Evolutionary conservation across 1,140 invertebrate genomes (phyloP).

Genomic region (Drosophila tristis): DNA sequence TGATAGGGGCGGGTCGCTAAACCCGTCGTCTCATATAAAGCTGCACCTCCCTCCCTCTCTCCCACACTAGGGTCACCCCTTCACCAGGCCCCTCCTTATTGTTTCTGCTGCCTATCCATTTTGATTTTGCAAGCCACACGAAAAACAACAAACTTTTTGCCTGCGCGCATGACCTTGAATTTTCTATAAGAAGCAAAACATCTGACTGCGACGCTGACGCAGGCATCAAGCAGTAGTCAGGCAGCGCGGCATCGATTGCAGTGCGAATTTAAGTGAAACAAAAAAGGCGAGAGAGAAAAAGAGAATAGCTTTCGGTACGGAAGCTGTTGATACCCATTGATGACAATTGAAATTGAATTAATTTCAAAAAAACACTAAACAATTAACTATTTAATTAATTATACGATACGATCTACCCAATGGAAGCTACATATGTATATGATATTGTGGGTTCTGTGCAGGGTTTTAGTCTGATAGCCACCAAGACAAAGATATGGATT

Average conservation of each 20-base stretch:
- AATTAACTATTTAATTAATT: conserved; percentile 15
- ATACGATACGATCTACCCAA: too few relatives aligned
- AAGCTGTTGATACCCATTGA: too few relatives aligned
- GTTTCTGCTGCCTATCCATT: too few relatives aligned
- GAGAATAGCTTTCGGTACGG: background rate
- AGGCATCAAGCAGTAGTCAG: background rate
- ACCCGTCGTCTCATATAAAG: background rate
- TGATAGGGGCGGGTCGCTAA: conserved; percentile 49
- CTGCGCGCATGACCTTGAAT: conserved; percentile 45
- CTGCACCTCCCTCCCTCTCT: background rate
- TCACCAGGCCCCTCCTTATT: conserved; percentile 10
- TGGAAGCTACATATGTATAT: too few relatives aligned
- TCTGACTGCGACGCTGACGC: conserved; percentile 28
- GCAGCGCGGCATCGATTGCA: conserved; percentile 17
- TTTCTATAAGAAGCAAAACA: conserved; percentile 39
- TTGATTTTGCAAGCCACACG: conserved; percentile 1
- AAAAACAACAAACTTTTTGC: conserved; percentile 24
- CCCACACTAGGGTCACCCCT: conserved; percentile 2
- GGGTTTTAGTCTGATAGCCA: too few relatives aligned
- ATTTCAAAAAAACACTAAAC: conserved; percentile 9
- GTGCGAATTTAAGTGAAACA: conserved; percentile 32
- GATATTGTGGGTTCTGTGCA: too few relatives aligned
- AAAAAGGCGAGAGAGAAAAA: conserved; percentile 2
- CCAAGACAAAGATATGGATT: too few relatives aligned
- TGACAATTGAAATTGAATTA: too few relatives aligned